Base-by-base conservation (phyloP, 2,888 invertebrate species). In the Nipponacmea schrenckii region DNA sequence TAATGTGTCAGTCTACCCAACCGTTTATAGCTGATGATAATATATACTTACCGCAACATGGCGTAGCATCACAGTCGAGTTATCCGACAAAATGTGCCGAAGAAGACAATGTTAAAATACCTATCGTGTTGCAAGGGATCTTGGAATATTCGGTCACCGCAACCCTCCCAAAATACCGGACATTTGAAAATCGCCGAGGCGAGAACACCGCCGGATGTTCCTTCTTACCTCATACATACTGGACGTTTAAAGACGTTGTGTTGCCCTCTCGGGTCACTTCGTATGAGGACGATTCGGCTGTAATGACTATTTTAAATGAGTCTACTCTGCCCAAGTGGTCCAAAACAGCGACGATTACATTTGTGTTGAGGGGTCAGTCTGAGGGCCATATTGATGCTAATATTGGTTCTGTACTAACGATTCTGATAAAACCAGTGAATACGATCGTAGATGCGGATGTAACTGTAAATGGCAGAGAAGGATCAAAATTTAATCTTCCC, bases 51-150 rank as follows among this genome's bases (percentile, higher is more conserved):
- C 63, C 68, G 14, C 64, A 64, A 20, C 45, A 69, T 27, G 75
- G 70, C 12, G 64, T 66, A 31, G 70, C 77, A 0, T 45, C 71
- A 0, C 81, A 81, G 62, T 67, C 69, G 8, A 83, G 82, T 66
- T 71, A 71, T 12, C 64, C 45, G 8, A 81, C 81, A 15, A 64
- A 27, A 10, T 83, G 83, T 66, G 81, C 81, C 1, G 83, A 83
- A 62, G 80, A 80, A 39, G 82, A 83, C 62, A 83, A 83, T 65
- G 72, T 83, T 0, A 79, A 83, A 44, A 69, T 81, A n/a, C 79
- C 83, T 10, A 74, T 83, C 4, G 79, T 80, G 70, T 79, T 80
- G 39, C 77, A 77, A 0, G 70, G 71, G 14, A 73, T 83, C 0
- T 72, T 74, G 56, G 69, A 64, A 64, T 83, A 80, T 62, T 77